phyloP scores from a whole-genome alignment of 2,797 vertebrate genomes.

The Pempheris klunzingeri region DNA sequence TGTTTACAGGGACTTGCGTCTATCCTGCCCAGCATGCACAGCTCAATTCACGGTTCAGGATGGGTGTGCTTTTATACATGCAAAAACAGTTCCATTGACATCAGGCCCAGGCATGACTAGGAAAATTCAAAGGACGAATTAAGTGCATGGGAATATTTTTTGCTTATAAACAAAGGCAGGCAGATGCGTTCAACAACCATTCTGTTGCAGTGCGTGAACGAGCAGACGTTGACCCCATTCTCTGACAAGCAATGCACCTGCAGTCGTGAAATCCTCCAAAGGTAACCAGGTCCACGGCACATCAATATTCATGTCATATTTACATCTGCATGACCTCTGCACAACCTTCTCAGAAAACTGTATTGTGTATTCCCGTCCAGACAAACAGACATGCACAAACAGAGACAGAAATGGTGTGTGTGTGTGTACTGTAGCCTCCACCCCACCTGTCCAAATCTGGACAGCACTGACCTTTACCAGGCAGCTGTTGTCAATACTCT shows the following conservation, averaged over 20 bases:
- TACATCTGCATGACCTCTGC: slow-evolving; percentile 67
- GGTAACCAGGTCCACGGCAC: slow-evolving; percentile 34
- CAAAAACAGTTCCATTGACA: slow-evolving; percentile 42
- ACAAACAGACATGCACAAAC: slow-evolving; percentile 55
- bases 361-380: slow-evolving; percentile 45
- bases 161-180: slow-evolving; percentile 37
- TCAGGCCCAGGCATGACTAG: slow-evolving; percentile 42
- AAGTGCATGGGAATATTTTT: slow-evolving; percentile 6
- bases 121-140: slow-evolving; percentile 42
- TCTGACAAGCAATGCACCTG: slow-evolving; percentile 48
- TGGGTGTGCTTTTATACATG: slow-evolving; percentile 37
- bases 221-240: slow-evolving; percentile 33
- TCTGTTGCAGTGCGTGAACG: slow-evolving; percentile 21
- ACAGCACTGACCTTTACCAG: slow-evolving; percentile 77
- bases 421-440: slow-evolving; percentile 37
- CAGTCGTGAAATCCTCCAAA: slow-evolving; percentile 36
- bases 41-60: slow-evolving; percentile 38
- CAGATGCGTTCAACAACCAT: slow-evolving; percentile 42
- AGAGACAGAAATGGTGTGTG: slow-evolving; percentile 29
- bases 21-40: slow-evolving; percentile 22
- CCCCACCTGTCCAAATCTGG: slow-evolving; percentile 66
- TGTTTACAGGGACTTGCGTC: slow-evolving; percentile 44
- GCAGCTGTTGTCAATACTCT: slow-evolving; percentile 72
- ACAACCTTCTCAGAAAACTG: slow-evolving; percentile 64
- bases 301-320: slow-evolving; percentile 72